phyloP scores from a whole-genome alignment of 2,888 invertebrate species.

The Chydorus sphaericus region DNA sequence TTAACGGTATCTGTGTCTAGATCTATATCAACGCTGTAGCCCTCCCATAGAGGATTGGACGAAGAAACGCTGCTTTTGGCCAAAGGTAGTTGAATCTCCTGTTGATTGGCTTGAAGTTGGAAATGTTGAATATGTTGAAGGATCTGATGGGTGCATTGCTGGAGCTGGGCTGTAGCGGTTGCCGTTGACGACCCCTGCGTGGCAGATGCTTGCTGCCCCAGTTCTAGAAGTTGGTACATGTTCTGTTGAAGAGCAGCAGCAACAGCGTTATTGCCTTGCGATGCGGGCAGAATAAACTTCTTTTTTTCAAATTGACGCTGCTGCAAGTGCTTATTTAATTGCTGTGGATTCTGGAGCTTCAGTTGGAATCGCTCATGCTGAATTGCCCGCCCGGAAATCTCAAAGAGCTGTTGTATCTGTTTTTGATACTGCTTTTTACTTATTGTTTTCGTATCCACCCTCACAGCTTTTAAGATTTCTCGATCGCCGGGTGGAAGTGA shows the following conservation, averaged over 20 bases:
- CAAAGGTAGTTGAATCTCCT: background rate
- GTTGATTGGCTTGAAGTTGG: constrained; percentile 34
- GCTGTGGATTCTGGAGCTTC: constrained; percentile 24
- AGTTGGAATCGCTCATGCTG: constrained; percentile 33
- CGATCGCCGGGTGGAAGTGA: constrained; percentile 37
- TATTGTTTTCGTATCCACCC: constrained; percentile 60
- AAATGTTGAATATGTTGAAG: constrained; percentile 24
- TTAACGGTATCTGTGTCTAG: background rate
- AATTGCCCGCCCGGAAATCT: no score
- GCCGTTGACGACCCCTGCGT: constrained; percentile 22
- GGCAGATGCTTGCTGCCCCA: constrained; percentile 19
- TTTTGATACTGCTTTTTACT: constrained; percentile 32
- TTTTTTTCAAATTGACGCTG: constrained; percentile 36
- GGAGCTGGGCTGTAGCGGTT: constrained; percentile 17
- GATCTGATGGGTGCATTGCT: constrained; percentile 19
- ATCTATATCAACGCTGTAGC: background rate
- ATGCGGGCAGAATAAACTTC: constrained; percentile 23
- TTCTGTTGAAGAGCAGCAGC: constrained; percentile 18
- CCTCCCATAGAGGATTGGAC: background rate
- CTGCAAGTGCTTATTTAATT: constrained; percentile 24
- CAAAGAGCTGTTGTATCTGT: constrained; percentile 33
- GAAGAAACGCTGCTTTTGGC: no score
- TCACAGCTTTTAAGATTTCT: constrained; percentile 64
- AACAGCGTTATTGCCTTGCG: constrained; percentile 18
- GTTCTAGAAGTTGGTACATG: constrained; percentile 19